These are phyloP conservation scores for Aldrovandia affinis DNA, from an alignment of 2,797 vertebrate genomes.

Conservation along the genomic window DNA sequence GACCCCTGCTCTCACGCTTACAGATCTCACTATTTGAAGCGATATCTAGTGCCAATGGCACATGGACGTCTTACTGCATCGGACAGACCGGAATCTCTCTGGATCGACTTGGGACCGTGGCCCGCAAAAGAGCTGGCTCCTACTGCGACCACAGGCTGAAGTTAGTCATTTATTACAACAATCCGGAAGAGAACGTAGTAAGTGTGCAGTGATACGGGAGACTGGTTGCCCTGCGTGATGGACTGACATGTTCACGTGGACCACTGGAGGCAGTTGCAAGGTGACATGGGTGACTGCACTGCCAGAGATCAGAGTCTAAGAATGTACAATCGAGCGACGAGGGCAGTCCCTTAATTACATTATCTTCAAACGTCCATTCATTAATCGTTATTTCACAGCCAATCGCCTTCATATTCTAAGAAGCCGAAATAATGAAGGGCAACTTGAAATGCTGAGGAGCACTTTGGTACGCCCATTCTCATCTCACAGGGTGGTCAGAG, in stretches of 20 bases:
- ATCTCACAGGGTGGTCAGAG: background rate
- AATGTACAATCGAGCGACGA: constrained; percentile 49
- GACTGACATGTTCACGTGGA: background rate
- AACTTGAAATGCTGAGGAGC: background rate
- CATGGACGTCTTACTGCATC: background rate
- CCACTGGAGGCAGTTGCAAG: constrained; percentile 45
- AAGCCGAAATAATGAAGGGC: constrained; percentile 53
- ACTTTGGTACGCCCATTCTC: background rate
- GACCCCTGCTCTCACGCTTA: background rate
- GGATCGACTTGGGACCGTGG: background rate
- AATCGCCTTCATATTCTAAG: constrained; percentile 56
- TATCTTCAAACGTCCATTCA: constrained; percentile 49
- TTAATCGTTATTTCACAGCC: constrained; percentile 64
- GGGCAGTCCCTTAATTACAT: constrained; percentile 63
- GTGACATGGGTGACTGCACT: constrained; percentile 46
- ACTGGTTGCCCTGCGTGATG: background rate
- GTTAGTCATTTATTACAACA: background rate
- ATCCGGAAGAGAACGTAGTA: background rate
- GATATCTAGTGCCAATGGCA: too few relatives aligned
- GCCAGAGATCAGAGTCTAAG: constrained; percentile 59
- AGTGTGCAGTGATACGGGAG: background rate
- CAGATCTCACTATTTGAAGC: background rate
- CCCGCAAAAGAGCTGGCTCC: background rate
- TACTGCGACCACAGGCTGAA: background rate
- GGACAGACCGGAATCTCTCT: background rate